Evolutionary conservation across 2,888 invertebrate species (phyloP).

Genomic region (Amphimallon solstitiale): DNA sequence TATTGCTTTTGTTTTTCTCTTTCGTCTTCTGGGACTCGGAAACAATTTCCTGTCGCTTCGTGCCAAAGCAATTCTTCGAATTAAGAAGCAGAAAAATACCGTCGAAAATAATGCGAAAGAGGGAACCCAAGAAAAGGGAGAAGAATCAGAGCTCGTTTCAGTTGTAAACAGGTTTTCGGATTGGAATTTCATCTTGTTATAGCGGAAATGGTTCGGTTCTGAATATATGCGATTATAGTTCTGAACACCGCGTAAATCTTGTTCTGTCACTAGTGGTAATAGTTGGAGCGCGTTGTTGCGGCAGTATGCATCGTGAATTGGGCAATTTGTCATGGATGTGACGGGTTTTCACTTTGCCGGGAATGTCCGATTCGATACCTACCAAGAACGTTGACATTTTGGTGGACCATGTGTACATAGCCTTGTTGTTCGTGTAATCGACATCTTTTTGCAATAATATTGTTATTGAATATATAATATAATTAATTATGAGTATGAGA

Average conservation of each 20-base stretch:
- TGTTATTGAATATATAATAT: too few relatives aligned
- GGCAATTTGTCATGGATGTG: conserved; percentile 18
- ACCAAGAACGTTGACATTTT: conserved; percentile 13
- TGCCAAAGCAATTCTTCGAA: conserved; percentile 2
- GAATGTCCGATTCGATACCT: neutral
- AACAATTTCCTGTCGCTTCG: conserved; percentile 20
- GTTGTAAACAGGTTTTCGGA: neutral
- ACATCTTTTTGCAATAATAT: too few relatives aligned
- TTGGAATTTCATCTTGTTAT: conserved; percentile 22
- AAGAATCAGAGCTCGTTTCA: neutral
- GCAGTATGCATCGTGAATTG: conserved; percentile 12
- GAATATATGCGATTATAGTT: conserved; percentile 22
- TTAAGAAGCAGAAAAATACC: neutral
- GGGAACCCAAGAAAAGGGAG: neutral
- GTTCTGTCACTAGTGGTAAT: neutral
- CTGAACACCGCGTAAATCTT: conserved; percentile 19
- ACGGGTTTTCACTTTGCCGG: conserved; percentile 9
- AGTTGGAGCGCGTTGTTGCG: conserved; percentile 18
- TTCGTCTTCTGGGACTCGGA: conserved; percentile 7
- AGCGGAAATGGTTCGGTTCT: too few relatives aligned
- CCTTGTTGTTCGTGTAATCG: neutral
- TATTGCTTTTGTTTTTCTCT: neutral
- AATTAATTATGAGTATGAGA: too few relatives aligned
- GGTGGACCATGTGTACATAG: neutral
- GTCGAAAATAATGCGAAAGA: neutral